A percentile compares a stretch with the other conserved stretches of the same genome.
Evolutionary conservation across 2,888 invertebrate species (phyloP).

Genomic region (Hirtodrosophila alboralis): DNA sequence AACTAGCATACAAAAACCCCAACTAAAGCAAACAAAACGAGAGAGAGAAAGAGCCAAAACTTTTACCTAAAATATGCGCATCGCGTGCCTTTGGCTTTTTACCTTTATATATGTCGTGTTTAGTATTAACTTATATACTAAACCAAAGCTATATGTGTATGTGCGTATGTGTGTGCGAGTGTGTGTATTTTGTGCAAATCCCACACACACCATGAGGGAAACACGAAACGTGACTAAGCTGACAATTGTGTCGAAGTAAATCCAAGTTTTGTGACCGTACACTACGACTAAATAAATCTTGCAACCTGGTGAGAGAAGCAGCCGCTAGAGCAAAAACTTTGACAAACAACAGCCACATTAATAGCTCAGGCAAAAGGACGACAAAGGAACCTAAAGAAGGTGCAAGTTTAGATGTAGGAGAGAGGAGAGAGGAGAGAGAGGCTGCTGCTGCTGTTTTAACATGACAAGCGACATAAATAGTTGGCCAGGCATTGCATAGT

Average conservation of each 20-base stretch:
- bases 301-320: slow-evolving; percentile 22
- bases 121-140: slow-evolving; percentile 60
- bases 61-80: slow-evolving; percentile 74
- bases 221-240: slow-evolving; percentile 77
- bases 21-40: slow-evolving; percentile 55
- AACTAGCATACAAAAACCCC: slow-evolving; percentile 50
- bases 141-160: slow-evolving; percentile 3
- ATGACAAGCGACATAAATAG: slow-evolving; percentile 73
- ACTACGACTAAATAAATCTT: slow-evolving; percentile 74
- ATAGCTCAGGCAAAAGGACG: no score
- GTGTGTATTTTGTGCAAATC: slow-evolving; percentile 37
- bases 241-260: slow-evolving; percentile 79
- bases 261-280: slow-evolving; percentile 70
- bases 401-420: not conserved
- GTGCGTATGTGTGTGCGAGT: slow-evolving; percentile 6
- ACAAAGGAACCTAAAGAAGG: no score
- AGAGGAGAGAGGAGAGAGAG: slow-evolving; percentile 12
- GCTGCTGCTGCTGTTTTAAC: slow-evolving; percentile 40
- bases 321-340: slow-evolving; percentile 63
- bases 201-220: slow-evolving; percentile 41
- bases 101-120: slow-evolving; percentile 74
- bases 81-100: slow-evolving; percentile 75
- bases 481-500: slow-evolving; percentile 27
- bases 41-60: no score
- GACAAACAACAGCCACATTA: slow-evolving; percentile 64